Conservation (phyloP, 2,113 vertebrate species). For the Cygnus buccinator region DNA sequence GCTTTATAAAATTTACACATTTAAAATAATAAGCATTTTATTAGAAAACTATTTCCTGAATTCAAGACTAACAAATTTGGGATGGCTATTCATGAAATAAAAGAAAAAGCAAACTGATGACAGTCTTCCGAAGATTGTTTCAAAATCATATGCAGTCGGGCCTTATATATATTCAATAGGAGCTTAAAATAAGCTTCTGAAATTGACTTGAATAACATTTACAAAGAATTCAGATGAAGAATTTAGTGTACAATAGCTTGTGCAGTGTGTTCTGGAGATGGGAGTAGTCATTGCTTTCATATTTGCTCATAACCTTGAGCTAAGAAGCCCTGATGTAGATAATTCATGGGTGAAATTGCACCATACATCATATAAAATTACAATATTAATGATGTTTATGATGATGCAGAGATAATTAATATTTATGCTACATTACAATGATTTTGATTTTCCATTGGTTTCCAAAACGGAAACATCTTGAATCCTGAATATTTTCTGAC, state of each 20-base stretch:
- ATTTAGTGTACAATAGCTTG: not conserved
- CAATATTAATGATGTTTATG: not conserved
- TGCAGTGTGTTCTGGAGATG: not conserved
- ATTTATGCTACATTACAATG: not conserved
- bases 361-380: not conserved
- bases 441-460: not conserved
- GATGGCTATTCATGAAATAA: not conserved
- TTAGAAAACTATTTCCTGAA: not conserved
- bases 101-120: not conserved
- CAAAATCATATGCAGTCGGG: not conserved
- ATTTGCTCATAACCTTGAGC: not conserved
- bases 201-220: not conserved
- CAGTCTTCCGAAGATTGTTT: not conserved
- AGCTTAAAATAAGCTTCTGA: not conserved
- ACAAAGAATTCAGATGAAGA: not conserved
- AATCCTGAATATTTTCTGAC: not conserved
- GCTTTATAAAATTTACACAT: not conserved
- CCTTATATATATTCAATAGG: not conserved
- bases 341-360: not conserved
- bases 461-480: not conserved
- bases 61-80: not conserved
- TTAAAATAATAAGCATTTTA: not conserved
- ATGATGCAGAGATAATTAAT: not conserved
- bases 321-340: not conserved
- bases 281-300: not conserved